Evolutionary conservation across 2,888 invertebrate species (phyloP).

Genomic region (Hypercompe scribonia): DNA sequence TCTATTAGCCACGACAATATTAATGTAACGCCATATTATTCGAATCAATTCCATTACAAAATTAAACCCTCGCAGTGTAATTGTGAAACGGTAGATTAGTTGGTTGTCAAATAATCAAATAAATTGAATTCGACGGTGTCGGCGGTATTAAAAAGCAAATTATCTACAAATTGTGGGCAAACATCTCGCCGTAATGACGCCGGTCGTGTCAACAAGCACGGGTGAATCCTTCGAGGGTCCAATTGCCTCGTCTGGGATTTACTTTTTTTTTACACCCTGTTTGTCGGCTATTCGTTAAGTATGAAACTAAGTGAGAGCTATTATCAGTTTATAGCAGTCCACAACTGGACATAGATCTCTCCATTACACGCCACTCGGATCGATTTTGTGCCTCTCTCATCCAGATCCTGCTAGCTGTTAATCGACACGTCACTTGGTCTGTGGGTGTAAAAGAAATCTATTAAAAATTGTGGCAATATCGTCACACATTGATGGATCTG

Average conservation of each 20-base stretch:
- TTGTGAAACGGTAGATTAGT: conserved; percentile 23
- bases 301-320: no score
- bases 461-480: no score
- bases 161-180: conserved; percentile 68
- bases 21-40: neutral
- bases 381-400: no score
- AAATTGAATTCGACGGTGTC: conserved; percentile 36
- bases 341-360: no score
- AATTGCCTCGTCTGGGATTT: conserved; percentile 38
- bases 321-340: no score
- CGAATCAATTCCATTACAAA: conserved; percentile 18
- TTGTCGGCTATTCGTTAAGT: no score
- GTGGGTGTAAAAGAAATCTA: no score
- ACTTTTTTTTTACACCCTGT: conserved; percentile 26
- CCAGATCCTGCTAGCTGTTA: no score
- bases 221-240: conserved; percentile 38
- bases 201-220: conserved; percentile 65
- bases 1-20: conserved; percentile 1
- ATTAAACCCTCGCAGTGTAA: conserved; percentile 10
- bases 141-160: conserved; percentile 72
- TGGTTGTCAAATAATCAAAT: conserved; percentile 32
- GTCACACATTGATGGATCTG: no score
- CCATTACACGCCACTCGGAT: no score
- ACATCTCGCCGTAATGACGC: conserved; percentile 63
- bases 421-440: no score